Base-by-base conservation (phyloP, 2,888 invertebrate genomes). In the Hartigia nigra region DNA sequence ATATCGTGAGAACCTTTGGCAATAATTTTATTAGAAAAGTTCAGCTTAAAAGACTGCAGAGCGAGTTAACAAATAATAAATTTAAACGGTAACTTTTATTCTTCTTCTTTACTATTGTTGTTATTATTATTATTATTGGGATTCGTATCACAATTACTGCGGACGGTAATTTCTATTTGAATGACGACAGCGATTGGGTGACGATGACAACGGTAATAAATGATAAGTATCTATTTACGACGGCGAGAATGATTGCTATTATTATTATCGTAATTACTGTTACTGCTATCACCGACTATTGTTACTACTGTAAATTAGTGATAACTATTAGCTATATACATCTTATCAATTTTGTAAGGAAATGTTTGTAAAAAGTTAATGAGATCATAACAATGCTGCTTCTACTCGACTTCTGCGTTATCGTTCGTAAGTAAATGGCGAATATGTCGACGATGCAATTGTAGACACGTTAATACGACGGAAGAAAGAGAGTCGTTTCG, bases 291-390 rank as follows among this genome's bases (percentile, higher is more conserved):
- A 23, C 39, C 5, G 76, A 74, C 76, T 78, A 74, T 74, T 14
- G 31, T 74, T 74, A 76, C 12, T 36, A 55, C 74, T 74, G 76
- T 79, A 69, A 76, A 76, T 37, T 76, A 79, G 78, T 76, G 78
- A 76, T 84, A 81, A 81, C 81, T 82, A 82, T 82, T 84, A 83
- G 80, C 37, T 79, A 82, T 82, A 81, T 84, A 83, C 79, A 81
- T 79, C 79, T 79, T 81, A 83, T 79, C 81, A 82, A 81, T 86
- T 85, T 86, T 85, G 82, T 85, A 86, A 86, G 80, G 83, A 83
- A 81, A 83, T 78, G 77, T 83, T 83, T 85, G 81, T 84, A 84
- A 82, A 82, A 83, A 83, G 80, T 79, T 72, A 80, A 74, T 76
- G 75, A 82, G 79, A 36, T 74, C 75, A 36, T 36, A 31, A n/a